Conservation (phyloP, 1,140 invertebrate genomes). For the Drosophila busckii region DNA sequence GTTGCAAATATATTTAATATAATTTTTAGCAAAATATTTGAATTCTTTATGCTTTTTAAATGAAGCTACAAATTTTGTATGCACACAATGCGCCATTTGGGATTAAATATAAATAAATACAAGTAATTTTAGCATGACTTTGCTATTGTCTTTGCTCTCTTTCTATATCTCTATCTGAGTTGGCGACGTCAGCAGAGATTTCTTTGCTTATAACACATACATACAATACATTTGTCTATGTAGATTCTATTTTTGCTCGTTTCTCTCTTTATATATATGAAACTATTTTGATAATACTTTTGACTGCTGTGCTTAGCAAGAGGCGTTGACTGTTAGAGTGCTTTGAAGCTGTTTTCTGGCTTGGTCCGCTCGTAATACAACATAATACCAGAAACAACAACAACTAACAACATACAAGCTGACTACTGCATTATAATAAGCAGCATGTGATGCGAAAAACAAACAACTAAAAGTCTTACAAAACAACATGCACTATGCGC, state of each 20-base stretch:
- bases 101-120: background rate
- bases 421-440: constrained; percentile 33
- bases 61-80: no score
- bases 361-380: no score
- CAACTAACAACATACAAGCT: constrained; percentile 18
- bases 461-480: constrained; percentile 40
- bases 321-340: constrained; percentile 56
- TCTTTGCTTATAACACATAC: background rate
- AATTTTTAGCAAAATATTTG: no score
- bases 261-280: constrained; percentile 10
- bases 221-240: constrained; percentile 11
- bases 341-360: constrained; percentile 30
- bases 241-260: constrained; percentile 1
- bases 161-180: no score
- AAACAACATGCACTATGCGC: constrained; percentile 9
- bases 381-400: constrained; percentile 3
- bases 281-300: constrained; percentile 37
- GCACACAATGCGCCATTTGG: no score
- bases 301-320: constrained; percentile 28
- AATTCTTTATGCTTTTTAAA: no score
- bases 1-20: no score
- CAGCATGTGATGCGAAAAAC: constrained; percentile 47
- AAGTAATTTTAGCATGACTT: no score
- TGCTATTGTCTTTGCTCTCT: no score
- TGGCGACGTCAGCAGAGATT: no score